Base-by-base conservation (phyloP, 2,888 invertebrate species). In the Lagria hirta region DNA sequence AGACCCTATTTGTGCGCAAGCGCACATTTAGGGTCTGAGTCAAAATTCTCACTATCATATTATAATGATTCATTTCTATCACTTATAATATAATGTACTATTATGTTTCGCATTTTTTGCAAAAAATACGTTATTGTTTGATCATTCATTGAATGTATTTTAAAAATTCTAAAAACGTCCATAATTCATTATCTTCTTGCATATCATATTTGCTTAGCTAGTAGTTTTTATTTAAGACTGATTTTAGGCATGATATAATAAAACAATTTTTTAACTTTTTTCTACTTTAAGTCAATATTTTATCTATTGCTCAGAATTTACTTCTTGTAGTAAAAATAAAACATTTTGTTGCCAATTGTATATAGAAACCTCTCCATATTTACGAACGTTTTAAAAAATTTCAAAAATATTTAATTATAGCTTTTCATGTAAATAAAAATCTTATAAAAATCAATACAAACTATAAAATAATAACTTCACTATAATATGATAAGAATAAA, bases 221-320 rank as follows among this genome's bases (percentile, higher is more conserved):
- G 34, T 43, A 28, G 23, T 41, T 45, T 50, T 33, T 27, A n/a
- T 32, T 49, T 49, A 53, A 53, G 50, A 53, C 53, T 52, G 52
- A 52, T 52, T 52, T 41, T 30, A 41, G 41, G 44, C 44, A 44
- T 44, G 20, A 32, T 28, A 21, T 8, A 7, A 24, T 4, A 5
- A 12, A 30, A 16, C 7, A 38, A n/a, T n/a, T n/a, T n/a, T n/a
- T 22, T 33, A 29, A 35, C 24, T 24, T 28, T 21, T 20, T n/a
- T n/a, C n/a, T n/a, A n/a, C n/a, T n/a, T n/a, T n/a, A n/a, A n/a
- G n/a, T n/a, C n/a, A n/a, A n/a, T n/a, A n/a, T n/a, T n/a, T n/a
- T n/a, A n/a, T n/a, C n/a, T 33, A 12, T 33, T 41, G 41, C 41
- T 41, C 41, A 41, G 41, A 41, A 38, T 33, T 41, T 33, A 41